Base-by-base conservation (phyloP, 2,797 vertebrate species). In the Hoplostethus mediterraneus region DNA sequence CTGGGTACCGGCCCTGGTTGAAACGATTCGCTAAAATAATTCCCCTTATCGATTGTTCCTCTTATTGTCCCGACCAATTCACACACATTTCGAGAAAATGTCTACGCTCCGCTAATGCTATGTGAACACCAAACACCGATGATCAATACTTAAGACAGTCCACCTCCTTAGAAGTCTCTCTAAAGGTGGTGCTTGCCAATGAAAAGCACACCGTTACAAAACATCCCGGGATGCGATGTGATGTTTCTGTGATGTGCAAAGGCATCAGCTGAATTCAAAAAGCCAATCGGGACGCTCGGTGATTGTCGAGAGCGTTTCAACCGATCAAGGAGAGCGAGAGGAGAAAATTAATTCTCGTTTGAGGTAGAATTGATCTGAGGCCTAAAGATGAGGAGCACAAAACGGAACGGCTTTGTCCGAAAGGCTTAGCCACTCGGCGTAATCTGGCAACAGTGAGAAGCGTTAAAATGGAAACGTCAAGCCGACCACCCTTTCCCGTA, bases 281-380 rank as follows among this genome's bases (percentile, higher is more conserved):
- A 71, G 75, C 25, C 51, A 86, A 87, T 92, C 87, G 84, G 75
- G 80, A 47, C 57, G 67, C 71, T 68, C 55, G 17, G 79, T 89
- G 88, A 90, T 90, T 92, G 79, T 77, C 17, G 30, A 63, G 77
- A 87, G 65, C 67, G 63, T 91, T 93, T 91, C 61, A 85, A 82
- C 78, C 85, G 84, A 92, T 91, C 86, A 78, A 82, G 80, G 72
- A 81, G 66, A 73, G 66, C 72, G 84, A 90, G 87, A 86, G 75
- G 79, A 87, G 89, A 89, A 90, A 91, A 93, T 87, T 49, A 87
- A 93, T 93, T 91, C 89, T 85, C 88, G 83, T 86, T 87, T 76
- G 76, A 90, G 90, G 84, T 84, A 71, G 79, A 85, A 92, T 92
- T 91, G 92, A 95, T 94, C 89, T 79, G 44, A 77, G 57, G 71